Percentiles rank a stretch among this genome's conserved stretches.
These are phyloP conservation scores for Pollenia labialis DNA, from an alignment of 2,888 invertebrate species.

Conservation along the genomic window DNA sequence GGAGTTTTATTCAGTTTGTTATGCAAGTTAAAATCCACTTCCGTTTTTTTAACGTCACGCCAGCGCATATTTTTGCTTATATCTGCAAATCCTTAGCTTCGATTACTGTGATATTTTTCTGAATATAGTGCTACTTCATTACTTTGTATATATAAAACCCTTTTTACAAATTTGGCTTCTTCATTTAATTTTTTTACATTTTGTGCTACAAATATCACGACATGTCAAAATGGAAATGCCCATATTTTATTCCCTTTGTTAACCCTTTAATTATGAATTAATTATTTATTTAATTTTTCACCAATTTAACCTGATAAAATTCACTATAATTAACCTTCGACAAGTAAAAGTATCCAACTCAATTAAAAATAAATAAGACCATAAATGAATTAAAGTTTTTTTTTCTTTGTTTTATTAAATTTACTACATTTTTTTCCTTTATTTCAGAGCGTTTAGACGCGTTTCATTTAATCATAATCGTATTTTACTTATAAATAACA, in stretches of 20 bases:
- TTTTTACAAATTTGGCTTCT: too few relatives aligned
- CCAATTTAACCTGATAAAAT: neutral
- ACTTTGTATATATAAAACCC: too few relatives aligned
- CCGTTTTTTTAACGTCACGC: too few relatives aligned
- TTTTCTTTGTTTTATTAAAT: constrained; percentile 73
- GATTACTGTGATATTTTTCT: too few relatives aligned
- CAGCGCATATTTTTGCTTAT: too few relatives aligned
- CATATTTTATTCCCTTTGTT: neutral
- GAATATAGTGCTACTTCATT: too few relatives aligned
- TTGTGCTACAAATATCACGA: too few relatives aligned
- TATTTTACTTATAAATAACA: constrained; percentile 74
- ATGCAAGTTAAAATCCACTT: too few relatives aligned
- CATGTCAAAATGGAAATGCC: too few relatives aligned
- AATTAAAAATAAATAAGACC: constrained; percentile 11
- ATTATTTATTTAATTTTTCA: constrained; percentile 2
- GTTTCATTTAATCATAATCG: constrained; percentile 80
- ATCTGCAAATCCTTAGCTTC: too few relatives aligned
- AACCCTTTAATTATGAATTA: neutral
- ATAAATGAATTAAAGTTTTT: constrained; percentile 35
- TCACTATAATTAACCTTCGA: neutral
- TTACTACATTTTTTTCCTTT: constrained; percentile 80
- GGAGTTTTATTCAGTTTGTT: too few relatives aligned
- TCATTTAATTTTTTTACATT: too few relatives aligned
- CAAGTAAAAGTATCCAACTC: constrained; percentile 6
- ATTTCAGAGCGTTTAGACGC: constrained; percentile 80